These are phyloP conservation scores for Parasteatoda tepidariorum DNA, from an alignment of 1,140 invertebrate species.

Conservation along the genomic window DNA sequence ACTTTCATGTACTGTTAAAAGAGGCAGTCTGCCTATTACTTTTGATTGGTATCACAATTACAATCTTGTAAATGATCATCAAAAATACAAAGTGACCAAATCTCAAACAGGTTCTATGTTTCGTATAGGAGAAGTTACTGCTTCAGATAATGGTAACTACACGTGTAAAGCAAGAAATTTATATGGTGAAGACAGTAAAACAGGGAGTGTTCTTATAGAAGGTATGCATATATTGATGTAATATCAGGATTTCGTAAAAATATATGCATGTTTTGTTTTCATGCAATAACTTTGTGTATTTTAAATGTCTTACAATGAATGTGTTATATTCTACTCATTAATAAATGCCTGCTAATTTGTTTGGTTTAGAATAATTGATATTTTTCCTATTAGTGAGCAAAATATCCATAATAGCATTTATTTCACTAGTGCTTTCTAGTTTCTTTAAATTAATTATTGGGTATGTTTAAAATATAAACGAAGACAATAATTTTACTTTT, in stretches of 20 bases:
- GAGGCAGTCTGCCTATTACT: conserved; percentile 26
- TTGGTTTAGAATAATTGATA: too few relatives aligned
- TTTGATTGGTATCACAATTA: conserved; percentile 26
- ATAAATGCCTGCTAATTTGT: too few relatives aligned
- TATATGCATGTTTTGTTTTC: too few relatives aligned
- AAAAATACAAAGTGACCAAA: conserved; percentile 16
- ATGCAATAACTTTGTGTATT: too few relatives aligned
- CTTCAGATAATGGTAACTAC: conserved; percentile 63
- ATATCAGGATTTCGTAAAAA: background rate
- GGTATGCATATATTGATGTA: conserved; percentile 15
- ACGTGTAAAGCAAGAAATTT: conserved; percentile 64
- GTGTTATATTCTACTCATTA: too few relatives aligned
- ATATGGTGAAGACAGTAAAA: conserved; percentile 62
- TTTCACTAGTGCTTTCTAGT: too few relatives aligned
- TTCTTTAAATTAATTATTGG: too few relatives aligned
- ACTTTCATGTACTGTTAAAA: conserved; percentile 27
- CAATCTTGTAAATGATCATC: background rate
- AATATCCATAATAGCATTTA: too few relatives aligned
- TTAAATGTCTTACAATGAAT: too few relatives aligned
- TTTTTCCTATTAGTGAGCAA: too few relatives aligned
- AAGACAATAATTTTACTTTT: too few relatives aligned
- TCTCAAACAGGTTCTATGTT: background rate
- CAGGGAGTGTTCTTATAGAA: conserved; percentile 62
- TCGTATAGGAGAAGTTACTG: conserved; percentile 10
- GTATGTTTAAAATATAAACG: too few relatives aligned